Percentiles rank a stretch among this genome's conserved stretches.
These are phyloP conservation scores for Epinephelus malabaricus DNA, from an alignment of 2,797 vertebrate genomes.

Conservation along the genomic window DNA sequence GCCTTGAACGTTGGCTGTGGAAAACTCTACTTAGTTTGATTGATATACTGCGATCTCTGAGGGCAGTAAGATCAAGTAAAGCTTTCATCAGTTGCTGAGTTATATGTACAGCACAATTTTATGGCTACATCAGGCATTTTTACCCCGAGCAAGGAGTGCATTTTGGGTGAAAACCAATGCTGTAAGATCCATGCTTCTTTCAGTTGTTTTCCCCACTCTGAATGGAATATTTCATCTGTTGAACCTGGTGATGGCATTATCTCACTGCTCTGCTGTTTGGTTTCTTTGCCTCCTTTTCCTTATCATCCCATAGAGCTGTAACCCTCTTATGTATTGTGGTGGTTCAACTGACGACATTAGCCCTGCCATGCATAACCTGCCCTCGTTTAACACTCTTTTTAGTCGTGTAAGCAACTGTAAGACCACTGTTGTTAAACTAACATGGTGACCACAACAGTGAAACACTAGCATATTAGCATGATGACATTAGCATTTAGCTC, in stretches of 20 bases:
- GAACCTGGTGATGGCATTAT: conserved; percentile 8
- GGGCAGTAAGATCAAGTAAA: not conserved
- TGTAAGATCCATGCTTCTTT: not conserved
- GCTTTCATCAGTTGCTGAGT: not conserved
- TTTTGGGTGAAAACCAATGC: not conserved
- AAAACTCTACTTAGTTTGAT: conserved; percentile 23
- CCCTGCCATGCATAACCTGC: conserved; percentile 28
- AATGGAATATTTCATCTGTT: not conserved
- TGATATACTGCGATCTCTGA: conserved; percentile 3
- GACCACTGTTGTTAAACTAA: not conserved
- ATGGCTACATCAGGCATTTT: conserved; percentile 8
- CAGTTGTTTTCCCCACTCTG: not conserved
- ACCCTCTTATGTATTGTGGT: conserved; percentile 16
- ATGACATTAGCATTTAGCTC: not conserved
- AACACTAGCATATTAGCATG: not conserved
- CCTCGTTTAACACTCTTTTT: not conserved
- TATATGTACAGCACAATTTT: conserved; percentile 7
- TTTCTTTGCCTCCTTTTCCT: conserved; percentile 14
- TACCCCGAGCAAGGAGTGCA: not conserved
- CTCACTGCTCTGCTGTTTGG: conserved; percentile 1
- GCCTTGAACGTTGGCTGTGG: not conserved
- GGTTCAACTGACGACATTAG: conserved; percentile 16
- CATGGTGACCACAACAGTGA: not conserved
- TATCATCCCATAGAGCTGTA: conserved; percentile 29
- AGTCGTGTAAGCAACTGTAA: too few relatives aligned